A percentile compares a stretch with the other conserved stretches of the same genome.
Evolutionary conservation across 2,113 vertebrate species (phyloP).

Genomic region (Myotis yumanensis): DNA sequence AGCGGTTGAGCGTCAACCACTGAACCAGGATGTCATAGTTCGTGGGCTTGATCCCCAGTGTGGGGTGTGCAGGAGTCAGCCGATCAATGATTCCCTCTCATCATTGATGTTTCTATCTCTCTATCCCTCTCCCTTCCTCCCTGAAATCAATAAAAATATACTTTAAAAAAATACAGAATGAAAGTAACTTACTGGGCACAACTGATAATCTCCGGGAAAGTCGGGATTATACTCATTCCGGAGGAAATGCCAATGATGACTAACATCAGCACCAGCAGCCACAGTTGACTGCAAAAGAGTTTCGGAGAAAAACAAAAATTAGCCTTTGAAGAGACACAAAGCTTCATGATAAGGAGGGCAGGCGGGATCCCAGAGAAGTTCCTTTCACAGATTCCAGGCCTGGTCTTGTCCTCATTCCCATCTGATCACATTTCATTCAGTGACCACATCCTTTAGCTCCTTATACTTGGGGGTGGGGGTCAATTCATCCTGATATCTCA

Average conservation of each 20-base stretch:
- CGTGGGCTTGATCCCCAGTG: no score
- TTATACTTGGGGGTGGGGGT: not conserved
- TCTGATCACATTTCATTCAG: not conserved
- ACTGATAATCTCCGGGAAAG: constrained; percentile 92
- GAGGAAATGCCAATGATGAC: constrained; percentile 91
- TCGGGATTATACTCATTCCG: constrained; percentile 90
- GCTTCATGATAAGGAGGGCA: not conserved
- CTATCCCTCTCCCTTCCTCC: no score
- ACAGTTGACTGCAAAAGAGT: constrained; percentile 89
- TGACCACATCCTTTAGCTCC: not conserved
- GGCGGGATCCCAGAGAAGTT: not conserved
- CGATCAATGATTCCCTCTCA: no score
- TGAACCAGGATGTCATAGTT: no score
- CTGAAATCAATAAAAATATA: no score
- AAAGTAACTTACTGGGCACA: constrained; percentile 91
- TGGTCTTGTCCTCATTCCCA: not conserved
- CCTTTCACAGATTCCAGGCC: not conserved
- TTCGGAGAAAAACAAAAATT: constrained; percentile 36
- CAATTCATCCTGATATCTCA: not conserved
- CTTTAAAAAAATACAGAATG: not conserved
- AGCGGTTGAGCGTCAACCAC: no score
- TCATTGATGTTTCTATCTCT: no score
- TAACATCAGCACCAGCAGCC: constrained; percentile 91
- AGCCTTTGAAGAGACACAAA: constrained; percentile 12
- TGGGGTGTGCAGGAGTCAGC: no score